These are phyloP conservation scores for Hymenochirus boettgeri DNA, from an alignment of 2,113 vertebrate genomes.

Conservation along the genomic window DNA sequence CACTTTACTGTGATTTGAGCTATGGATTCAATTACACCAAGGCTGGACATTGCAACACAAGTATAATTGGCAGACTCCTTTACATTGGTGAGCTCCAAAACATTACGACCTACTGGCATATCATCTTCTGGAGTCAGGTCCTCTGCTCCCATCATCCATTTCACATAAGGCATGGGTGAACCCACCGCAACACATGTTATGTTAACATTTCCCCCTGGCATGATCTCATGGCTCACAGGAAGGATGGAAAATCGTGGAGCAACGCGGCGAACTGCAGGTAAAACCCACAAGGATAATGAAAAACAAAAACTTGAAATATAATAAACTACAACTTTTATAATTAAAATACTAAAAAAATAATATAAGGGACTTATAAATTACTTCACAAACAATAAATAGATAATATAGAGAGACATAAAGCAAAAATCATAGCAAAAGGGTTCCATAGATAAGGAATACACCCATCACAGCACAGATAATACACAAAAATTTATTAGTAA, in stretches of 20 bases:
- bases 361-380: constrained; percentile 70
- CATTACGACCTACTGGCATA: constrained; percentile 96
- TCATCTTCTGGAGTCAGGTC: constrained; percentile 94
- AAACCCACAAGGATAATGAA: constrained; percentile 73
- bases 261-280: constrained; percentile 89
- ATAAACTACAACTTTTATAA: constrained; percentile 63
- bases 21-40: constrained; percentile 93
- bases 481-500: constrained; percentile 99
- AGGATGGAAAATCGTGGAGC: constrained; percentile 96
- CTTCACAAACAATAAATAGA: constrained; percentile 92
- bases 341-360: constrained; percentile 56
- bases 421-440: constrained; percentile 97
- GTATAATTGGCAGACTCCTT: constrained; percentile 98
- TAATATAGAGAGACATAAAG: constrained; percentile 82
- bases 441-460: constrained; percentile 92
- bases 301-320: constrained; percentile 65
- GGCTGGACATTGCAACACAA: constrained; percentile 97
- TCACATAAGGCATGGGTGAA: constrained; percentile 97
- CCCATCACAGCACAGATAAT: constrained; percentile 95
- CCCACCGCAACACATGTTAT: constrained; percentile 98
- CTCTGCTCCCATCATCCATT: constrained; percentile 95
- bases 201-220: constrained; percentile 96
- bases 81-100: constrained; percentile 90
- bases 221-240: constrained; percentile 93
- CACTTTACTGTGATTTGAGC: constrained; percentile 98